Evolutionary conservation across 2,113 vertebrate genomes (phyloP).

Genomic region (Pipa parva): DNA sequence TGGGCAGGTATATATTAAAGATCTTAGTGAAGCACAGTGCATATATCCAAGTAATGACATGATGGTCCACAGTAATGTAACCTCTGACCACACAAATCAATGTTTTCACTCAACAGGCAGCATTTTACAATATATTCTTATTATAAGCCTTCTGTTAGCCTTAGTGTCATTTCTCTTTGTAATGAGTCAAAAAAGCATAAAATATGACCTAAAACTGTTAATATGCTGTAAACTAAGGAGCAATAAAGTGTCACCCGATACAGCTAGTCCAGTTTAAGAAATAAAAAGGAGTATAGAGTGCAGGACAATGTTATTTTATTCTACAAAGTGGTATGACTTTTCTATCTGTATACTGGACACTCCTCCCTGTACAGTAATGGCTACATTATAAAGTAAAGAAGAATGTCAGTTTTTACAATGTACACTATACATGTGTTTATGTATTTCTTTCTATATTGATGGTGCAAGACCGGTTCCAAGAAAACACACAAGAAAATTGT

Average conservation of each 20-base stretch:
- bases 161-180: not conserved
- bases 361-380: not conserved
- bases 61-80: slow-evolving; percentile 14
- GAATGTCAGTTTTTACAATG: not conserved
- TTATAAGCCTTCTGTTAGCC: slow-evolving; percentile 13
- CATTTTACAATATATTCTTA: slow-evolving; percentile 3
- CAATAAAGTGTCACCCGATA: slow-evolving; percentile 9
- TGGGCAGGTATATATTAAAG: slow-evolving; percentile 47
- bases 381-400: not conserved
- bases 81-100: not conserved
- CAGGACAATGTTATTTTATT: too few species aligned
- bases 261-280: too few species aligned
- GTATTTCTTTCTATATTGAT: too few species aligned
- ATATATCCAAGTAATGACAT: slow-evolving; percentile 31
- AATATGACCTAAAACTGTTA: not conserved
- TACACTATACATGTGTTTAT: too few species aligned
- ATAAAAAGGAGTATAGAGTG: too few species aligned
- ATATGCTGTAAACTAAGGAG: not conserved
- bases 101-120: not conserved
- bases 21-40: slow-evolving; percentile 55
- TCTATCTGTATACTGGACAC: not conserved
- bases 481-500: too few species aligned
- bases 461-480: too few species aligned
- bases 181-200: slow-evolving; percentile 40
- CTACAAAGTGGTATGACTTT: not conserved